A percentile compares a stretch with the other conserved stretches of the same genome.
Evolutionary conservation across 2,797 vertebrate species (phyloP).

Genomic region (Muscicapa comitata): DNA sequence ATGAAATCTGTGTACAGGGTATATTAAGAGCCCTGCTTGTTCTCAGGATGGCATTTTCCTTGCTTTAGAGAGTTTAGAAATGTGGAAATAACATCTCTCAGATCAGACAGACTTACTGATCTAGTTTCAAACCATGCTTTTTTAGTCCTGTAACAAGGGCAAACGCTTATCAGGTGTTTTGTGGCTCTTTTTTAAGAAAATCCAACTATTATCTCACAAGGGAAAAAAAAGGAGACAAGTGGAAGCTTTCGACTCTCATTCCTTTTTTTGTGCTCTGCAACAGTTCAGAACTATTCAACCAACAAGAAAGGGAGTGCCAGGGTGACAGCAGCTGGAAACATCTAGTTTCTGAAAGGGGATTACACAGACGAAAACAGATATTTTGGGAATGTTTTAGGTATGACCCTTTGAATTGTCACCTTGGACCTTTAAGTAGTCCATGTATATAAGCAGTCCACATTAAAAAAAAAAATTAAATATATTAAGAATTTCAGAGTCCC

Average conservation of each 20-base stretch:
- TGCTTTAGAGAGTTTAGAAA: not conserved
- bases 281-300: slow-evolving; percentile 32
- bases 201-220: not conserved
- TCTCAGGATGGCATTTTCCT: not conserved
- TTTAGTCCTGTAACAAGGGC: slow-evolving; percentile 2
- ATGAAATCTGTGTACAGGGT: not conserved
- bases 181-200: slow-evolving; percentile 42
- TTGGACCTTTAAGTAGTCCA: not conserved
- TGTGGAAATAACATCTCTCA: not conserved
- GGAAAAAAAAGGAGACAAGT: not conserved
- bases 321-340: slow-evolving; percentile 18
- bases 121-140: slow-evolving; percentile 58
- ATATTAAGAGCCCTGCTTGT: not conserved
- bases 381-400: slow-evolving; percentile 19
- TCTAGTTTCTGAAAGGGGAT: slow-evolving; percentile 45
- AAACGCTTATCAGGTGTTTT: not conserved
- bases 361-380: slow-evolving; percentile 66
- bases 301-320: slow-evolving; percentile 25
- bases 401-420: not conserved
- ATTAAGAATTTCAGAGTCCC: not conserved
- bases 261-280: slow-evolving; percentile 47
- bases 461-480: slow-evolving; percentile 28
- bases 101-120: slow-evolving; percentile 44
- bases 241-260: not conserved
- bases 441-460: not conserved